Base-by-base conservation (phyloP, 2,113 vertebrate species). In the Phrynosoma blainvillii region DNA sequence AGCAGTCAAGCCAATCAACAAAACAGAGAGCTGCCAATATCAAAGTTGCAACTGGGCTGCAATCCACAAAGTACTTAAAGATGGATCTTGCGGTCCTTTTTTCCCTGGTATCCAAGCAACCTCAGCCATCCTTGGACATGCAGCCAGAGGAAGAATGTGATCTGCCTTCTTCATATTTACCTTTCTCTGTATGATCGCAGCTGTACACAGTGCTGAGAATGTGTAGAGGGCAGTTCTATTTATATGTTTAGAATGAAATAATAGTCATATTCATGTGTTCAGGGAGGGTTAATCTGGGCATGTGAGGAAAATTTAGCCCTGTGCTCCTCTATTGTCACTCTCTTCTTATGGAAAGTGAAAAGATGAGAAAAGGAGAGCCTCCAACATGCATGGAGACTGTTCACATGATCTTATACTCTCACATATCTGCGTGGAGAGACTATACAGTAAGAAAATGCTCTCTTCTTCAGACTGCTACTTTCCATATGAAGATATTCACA, bases 171-270 rank as follows among this genome's bases (percentile, higher is more conserved):
- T 59, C 32, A 62, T 59, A 32, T 62, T 59, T n/a, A 62, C 23
- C 40, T 87, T 87, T 81, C 32, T 74, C 10, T 52, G 62, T 81
- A 23, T 16, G 18, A 62, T 81, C 23, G 16, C 32, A 59, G 25
- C 20, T 54, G 32, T 54, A 30, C 16, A 59, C 4, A 71, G 40
- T 80, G 1, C 36, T 59, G 47, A 73, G 52, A 71, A 27, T 36
- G 32, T 6, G 56, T 1, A 30, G 13, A 10, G 75, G 30, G 21
- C 68, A 75, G 25, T 2, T 5, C 14, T 40, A 47, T 87, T 73
- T 56, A 56, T 86, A 30, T 86, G 23, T 74, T 74, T 47, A 27
- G 47, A 87, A n/a, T 47, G 18, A 74, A 73, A 82, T 86, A 8
- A 47, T 14, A 59, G 11, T 42, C 59, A 4, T 62, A 18, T 62